Conservation (phyloP, 2,888 invertebrate genomes). For the Oasisia sp. region DNA sequence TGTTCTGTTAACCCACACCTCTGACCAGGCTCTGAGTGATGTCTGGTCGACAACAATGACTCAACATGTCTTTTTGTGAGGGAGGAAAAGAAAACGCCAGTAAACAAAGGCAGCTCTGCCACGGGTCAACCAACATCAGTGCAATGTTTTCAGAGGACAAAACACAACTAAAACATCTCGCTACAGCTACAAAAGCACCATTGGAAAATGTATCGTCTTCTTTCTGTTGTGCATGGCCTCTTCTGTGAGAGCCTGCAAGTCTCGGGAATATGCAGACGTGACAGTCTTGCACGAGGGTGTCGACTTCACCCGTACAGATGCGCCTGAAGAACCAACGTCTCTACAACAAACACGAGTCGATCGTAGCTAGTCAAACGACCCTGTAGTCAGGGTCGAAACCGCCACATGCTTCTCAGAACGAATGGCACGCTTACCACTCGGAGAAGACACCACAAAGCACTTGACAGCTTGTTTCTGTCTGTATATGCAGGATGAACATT, state of each 20-base stretch:
- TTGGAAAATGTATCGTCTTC: neutral
- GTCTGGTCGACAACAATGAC: neutral
- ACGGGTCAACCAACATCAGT: neutral
- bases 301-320: neutral
- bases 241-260: neutral
- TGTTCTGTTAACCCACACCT: neutral
- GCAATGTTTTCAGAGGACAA: neutral
- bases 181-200: constrained; percentile 12
- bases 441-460: neutral
- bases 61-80: neutral
- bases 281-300: neutral
- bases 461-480: neutral
- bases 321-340: neutral
- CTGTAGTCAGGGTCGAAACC: neutral
- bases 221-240: neutral
- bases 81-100: neutral
- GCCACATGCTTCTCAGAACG: neutral
- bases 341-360: neutral
- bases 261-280: neutral
- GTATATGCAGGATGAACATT: neutral
- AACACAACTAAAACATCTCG: neutral
- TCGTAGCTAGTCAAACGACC: neutral
- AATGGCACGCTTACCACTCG: neutral
- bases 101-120: neutral
- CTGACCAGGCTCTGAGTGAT: neutral